Evolutionary conservation across 2,888 invertebrate species (phyloP).

Genomic region (Embidobia sp.): DNA sequence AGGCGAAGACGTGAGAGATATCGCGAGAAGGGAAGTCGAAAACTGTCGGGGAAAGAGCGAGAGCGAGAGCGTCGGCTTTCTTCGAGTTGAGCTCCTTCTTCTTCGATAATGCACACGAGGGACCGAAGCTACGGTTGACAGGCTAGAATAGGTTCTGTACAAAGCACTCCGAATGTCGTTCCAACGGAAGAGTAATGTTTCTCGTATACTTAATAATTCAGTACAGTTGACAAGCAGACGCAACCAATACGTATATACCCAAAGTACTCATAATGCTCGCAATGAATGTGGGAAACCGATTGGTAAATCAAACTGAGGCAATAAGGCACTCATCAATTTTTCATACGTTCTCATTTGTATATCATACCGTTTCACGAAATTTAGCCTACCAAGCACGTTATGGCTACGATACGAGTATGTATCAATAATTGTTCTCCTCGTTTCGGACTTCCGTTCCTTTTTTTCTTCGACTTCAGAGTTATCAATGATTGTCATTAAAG

Average conservation of each 20-base stretch:
- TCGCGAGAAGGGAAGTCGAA: constrained; percentile 48
- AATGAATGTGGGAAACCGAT: constrained; percentile 52
- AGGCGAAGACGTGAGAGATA: constrained; percentile 52
- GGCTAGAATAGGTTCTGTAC: constrained; percentile 58
- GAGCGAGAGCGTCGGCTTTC: constrained; percentile 44
- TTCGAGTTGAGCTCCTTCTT: constrained; percentile 49
- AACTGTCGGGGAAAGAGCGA: constrained; percentile 40
- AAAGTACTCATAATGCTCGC: constrained; percentile 51
- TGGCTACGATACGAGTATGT: constrained; percentile 27
- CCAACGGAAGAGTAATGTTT: constrained; percentile 64
- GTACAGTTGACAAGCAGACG: constrained; percentile 60
- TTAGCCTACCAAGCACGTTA: constrained; percentile 40
- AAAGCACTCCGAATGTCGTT: constrained; percentile 60
- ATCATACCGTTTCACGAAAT: constrained; percentile 31
- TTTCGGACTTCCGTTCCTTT: constrained; percentile 6
- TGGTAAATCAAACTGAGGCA: constrained; percentile 55
- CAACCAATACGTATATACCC: constrained; percentile 51
- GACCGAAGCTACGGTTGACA: constrained; percentile 62
- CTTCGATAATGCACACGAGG: constrained; percentile 64
- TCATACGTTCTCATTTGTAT: constrained; percentile 40
- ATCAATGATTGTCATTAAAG: constrained; percentile 31
- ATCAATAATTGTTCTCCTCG: neutral
- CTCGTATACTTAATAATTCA: constrained; percentile 64
- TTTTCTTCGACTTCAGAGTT: constrained; percentile 9
- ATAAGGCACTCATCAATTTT: constrained; percentile 44